These are phyloP conservation scores for Grammomys dolichurus DNA, from an alignment of 2,113 vertebrate species.

Conservation along the genomic window DNA sequence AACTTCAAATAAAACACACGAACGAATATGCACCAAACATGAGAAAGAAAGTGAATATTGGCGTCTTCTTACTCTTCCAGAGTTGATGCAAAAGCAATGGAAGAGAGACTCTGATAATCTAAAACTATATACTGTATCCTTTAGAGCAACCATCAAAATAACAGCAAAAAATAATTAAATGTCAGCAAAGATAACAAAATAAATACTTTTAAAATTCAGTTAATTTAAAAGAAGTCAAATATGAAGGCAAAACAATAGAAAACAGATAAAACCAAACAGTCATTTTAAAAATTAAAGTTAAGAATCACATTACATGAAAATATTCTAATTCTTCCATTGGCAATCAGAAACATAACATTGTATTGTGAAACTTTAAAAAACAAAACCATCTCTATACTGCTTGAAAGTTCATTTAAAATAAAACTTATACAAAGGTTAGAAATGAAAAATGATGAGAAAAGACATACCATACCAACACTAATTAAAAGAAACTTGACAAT, in stretches of 20 bases:
- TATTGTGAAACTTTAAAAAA: neutral
- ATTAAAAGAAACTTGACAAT: neutral
- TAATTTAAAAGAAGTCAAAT: neutral
- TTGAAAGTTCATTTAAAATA: neutral
- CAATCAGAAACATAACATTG: neutral
- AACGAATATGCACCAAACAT: neutral
- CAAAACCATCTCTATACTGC: neutral
- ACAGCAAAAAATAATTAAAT: neutral
- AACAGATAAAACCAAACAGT: neutral
- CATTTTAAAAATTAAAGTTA: constrained; percentile 3
- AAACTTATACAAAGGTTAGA: neutral
- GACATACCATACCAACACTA: neutral
- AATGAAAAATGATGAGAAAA: neutral
- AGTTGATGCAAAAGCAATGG: neutral
- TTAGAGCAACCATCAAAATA: neutral
- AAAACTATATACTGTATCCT: neutral
- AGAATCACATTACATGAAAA: neutral
- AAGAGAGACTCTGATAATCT: neutral
- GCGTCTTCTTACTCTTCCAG: neutral
- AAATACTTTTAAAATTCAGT: neutral
- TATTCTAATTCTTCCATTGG: neutral
- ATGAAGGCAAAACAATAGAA: neutral
- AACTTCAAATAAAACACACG: neutral
- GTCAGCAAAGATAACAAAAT: neutral
- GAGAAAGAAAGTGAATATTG: neutral